Base-by-base conservation (phyloP, 2,113 vertebrate species). In the Phalacrocorax brasilianus region DNA sequence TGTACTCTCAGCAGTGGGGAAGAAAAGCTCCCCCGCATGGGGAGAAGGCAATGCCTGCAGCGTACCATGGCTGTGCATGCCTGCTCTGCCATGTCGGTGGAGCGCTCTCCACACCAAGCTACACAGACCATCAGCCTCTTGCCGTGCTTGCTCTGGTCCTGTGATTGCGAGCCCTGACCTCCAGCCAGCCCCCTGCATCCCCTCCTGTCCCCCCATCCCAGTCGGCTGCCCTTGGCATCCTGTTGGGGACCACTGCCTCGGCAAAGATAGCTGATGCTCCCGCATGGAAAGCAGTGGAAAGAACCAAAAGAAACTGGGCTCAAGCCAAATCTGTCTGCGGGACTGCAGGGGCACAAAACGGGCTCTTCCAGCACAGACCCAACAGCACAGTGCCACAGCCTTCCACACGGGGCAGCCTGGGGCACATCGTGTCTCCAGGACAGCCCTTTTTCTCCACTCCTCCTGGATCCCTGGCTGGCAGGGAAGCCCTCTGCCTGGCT, bases 401-500 rank as follows among this genome's bases (percentile, higher is more conserved):
- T 14, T 2, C 5, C 61, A 67, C 42, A 3, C 44, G 1, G 0
- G 42, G 52, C 70, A 91, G 42, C 38, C 52, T 5, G 1, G 71
- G 53, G 52, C 71, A 68, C 21, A 3, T 1, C 0, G 0, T 78
- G 90, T 55, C 18, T 9, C 86, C 92, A 81, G 97, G 82, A 85
- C 47, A 93, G 95, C 73, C 73, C 76, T 83, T 96, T 89, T 82
- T 73, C 93, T 94, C 23, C 8, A 8, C 91, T 91, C 75, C 88
- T 24, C 28, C 92, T 62, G 85, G 91, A 96, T 92, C 53, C 86
- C 88, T 16, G 53, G 77, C 86, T 88, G 95, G 86, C 28, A 52
- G 95, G 96, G 94, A 98, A 98, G 81, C 96, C 96, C 95, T 97
- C 89, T 76, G 96, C 97, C 96, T 96, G 95, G 95, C 95, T 97